These are phyloP conservation scores for Ectemnius continuus DNA, from an alignment of 2,888 invertebrate genomes.

Conservation along the genomic window DNA sequence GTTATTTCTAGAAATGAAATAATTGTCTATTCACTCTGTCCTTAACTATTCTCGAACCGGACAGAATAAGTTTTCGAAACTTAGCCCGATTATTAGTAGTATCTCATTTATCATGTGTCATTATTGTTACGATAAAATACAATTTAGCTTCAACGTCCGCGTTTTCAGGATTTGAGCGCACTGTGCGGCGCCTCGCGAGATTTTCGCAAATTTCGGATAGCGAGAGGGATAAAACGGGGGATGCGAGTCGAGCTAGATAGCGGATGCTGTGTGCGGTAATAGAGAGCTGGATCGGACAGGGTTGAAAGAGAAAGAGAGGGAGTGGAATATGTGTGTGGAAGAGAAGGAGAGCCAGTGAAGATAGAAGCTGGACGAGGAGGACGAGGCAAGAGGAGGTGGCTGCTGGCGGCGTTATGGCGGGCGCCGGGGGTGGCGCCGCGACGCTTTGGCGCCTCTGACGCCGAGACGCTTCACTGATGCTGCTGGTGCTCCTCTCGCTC, in stretches of 20 bases:
- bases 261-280: background rate
- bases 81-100: too few species aligned
- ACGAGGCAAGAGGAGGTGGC: conserved; percentile 58
- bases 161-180: too few species aligned
- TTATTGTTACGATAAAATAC: too few species aligned
- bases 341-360: conserved; percentile 23
- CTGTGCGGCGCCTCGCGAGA: conserved; percentile 37
- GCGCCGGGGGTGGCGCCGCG: conserved; percentile 77
- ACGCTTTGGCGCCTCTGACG: conserved; percentile 76
- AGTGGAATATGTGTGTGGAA: conserved; percentile 28
- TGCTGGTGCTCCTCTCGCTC: too few species aligned
- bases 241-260: background rate
- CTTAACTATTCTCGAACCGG: too few species aligned
- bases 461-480: conserved; percentile 71
- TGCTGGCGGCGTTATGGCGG: conserved; percentile 75
- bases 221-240: background rate
- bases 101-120: too few species aligned
- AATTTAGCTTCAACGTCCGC: too few species aligned
- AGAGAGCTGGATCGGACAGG: conserved; percentile 2
- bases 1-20: too few species aligned
- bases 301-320: conserved; percentile 19
- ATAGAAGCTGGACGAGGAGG: conserved; percentile 8
- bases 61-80: too few species aligned
- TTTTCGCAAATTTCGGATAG: conserved; percentile 39
- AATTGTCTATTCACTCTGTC: too few species aligned